Conservation (phyloP, 2,113 vertebrate genomes). For the Protobothrops mucrosquamatus region DNA sequence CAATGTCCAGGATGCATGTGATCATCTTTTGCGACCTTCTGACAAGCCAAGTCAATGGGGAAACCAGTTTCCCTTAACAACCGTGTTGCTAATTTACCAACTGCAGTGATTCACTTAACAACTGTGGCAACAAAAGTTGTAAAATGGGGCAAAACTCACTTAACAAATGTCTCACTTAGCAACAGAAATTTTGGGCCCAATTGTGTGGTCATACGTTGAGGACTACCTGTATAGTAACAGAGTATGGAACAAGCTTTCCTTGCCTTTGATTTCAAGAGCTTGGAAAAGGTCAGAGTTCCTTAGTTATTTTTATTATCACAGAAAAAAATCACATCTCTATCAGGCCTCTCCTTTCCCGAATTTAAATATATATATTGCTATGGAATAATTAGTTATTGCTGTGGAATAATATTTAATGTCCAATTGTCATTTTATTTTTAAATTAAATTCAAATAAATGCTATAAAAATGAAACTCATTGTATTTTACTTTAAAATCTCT, state of each 20-base stretch:
- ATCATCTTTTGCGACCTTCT: neutral
- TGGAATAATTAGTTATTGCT: too few relatives aligned
- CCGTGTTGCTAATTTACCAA: neutral
- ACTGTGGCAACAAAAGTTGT: neutral
- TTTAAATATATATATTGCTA: too few relatives aligned
- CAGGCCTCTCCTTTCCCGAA: neutral
- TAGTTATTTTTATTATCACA: neutral
- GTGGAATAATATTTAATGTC: neutral
- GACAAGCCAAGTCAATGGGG: neutral
- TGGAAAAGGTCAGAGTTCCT: neutral
- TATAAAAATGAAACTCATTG: neutral
- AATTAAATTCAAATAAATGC: neutral
- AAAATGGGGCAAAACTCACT: neutral
- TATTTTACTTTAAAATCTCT: constrained; percentile 13
- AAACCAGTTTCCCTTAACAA: neutral
- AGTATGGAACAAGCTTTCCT: neutral
- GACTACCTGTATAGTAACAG: neutral
- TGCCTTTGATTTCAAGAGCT: neutral
- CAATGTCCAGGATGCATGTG: neutral
- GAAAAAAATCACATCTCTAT: neutral
- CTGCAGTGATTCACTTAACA: neutral
- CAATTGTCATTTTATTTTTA: neutral
- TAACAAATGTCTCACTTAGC: neutral
- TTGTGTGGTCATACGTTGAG: neutral
- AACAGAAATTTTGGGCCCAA: neutral